These are phyloP conservation scores for Myodes glareolus DNA, from an alignment of 2,113 vertebrate species.

Conservation along the genomic window DNA sequence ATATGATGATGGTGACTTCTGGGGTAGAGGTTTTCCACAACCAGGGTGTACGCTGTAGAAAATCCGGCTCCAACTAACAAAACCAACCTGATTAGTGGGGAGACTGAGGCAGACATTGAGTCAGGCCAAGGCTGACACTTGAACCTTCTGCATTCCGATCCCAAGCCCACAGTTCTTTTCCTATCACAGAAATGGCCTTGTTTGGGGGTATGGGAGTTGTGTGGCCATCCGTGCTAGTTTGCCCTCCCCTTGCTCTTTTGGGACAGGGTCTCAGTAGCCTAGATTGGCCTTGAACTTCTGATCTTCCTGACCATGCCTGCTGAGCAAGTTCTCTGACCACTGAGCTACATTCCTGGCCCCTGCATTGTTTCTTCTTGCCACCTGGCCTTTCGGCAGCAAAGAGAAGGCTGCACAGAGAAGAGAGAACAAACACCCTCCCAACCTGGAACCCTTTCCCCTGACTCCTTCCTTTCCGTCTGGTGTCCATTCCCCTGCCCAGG, in stretches of 20 bases:
- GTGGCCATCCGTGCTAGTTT: neutral
- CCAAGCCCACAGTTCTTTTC: neutral
- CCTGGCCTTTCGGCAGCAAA: neutral
- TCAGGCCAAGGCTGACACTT: neutral
- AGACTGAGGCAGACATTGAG: constrained; percentile 6
- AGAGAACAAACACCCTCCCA: neutral
- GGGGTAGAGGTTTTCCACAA: neutral
- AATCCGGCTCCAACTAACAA: neutral
- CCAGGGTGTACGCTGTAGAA: neutral
- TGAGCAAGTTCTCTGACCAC: neutral
- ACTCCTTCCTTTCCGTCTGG: neutral
- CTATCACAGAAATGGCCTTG: neutral
- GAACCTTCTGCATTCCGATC: too few species aligned
- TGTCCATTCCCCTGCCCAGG: neutral
- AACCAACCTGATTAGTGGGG: neutral
- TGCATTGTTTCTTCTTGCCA: neutral
- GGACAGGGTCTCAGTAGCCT: neutral
- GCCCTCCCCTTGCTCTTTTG: neutral
- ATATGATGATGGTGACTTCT: neutral
- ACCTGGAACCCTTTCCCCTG: neutral
- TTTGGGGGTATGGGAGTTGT: neutral
- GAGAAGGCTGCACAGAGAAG: constrained; percentile 4
- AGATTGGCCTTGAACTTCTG: neutral
- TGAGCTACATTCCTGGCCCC: neutral
- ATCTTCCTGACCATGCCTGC: neutral